Evolutionary conservation across 2,113 vertebrate species (phyloP).

Genomic region (Emydura subglobosa): DNA sequence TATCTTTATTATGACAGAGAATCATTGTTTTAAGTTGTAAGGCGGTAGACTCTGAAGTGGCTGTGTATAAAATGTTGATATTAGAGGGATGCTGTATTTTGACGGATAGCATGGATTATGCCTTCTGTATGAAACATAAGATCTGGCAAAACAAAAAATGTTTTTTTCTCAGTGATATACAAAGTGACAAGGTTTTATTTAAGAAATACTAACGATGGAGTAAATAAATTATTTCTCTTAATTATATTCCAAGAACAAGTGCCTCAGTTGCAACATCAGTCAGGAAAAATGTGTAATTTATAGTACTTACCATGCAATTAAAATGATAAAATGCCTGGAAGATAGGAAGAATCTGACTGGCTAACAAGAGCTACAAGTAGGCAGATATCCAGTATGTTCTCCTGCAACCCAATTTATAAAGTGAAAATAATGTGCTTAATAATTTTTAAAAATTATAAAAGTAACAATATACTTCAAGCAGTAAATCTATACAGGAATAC

Average conservation of each 20-base stretch:
- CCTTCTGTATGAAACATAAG: constrained; percentile 70
- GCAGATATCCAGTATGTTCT: constrained; percentile 45
- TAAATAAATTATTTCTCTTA: constrained; percentile 62
- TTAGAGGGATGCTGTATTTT: constrained; percentile 67
- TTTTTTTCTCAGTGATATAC: constrained; percentile 60
- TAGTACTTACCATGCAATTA: constrained; percentile 65
- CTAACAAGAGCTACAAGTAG: constrained; percentile 46
- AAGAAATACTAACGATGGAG: constrained; percentile 58
- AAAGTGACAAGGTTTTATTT: constrained; percentile 57
- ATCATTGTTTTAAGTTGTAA: constrained; percentile 69
- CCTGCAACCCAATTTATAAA: constrained; percentile 12
- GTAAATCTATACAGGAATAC: not conserved
- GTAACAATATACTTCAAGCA: not conserved
- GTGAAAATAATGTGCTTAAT: not conserved
- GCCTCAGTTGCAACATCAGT: constrained; percentile 51
- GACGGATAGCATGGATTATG: constrained; percentile 68
- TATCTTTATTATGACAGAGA: constrained; percentile 70
- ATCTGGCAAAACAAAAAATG: constrained; percentile 69
- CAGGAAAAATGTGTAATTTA: constrained; percentile 68
- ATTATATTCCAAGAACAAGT: constrained; percentile 59
- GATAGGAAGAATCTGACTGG: constrained; percentile 47
- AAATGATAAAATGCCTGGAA: constrained; percentile 44
- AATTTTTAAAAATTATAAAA: constrained; percentile 12
- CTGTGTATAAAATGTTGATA: constrained; percentile 73
- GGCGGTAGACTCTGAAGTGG: constrained; percentile 48